These are phyloP conservation scores for Callipepla californica DNA, from an alignment of 2,113 vertebrate species.

Conservation along the genomic window DNA sequence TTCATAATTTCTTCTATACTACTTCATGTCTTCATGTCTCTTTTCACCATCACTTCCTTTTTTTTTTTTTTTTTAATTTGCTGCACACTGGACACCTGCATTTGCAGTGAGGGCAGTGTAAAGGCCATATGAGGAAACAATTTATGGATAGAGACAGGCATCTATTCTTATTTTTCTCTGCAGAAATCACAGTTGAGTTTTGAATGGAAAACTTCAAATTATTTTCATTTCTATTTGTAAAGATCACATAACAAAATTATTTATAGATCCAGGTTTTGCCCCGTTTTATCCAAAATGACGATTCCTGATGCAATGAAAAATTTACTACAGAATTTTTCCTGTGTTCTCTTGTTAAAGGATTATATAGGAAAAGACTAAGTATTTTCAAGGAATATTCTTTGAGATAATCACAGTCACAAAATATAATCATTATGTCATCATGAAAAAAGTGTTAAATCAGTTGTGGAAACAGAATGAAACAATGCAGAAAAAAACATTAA, in stretches of 20 bases:
- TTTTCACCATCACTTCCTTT: neutral
- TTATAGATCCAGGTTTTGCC: neutral
- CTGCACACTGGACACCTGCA: neutral
- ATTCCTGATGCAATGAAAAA: accelerated
- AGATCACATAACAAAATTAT: neutral
- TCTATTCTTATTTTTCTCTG: neutral
- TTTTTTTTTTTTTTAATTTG: neutral
- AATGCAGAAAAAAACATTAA: neutral
- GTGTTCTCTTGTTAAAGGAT: neutral
- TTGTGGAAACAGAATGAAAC: neutral
- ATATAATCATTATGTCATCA: neutral
- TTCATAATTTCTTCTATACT: neutral
- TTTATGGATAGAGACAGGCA: neutral
- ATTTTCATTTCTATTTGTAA: neutral
- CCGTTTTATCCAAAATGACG: neutral
- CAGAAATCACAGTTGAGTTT: neutral
- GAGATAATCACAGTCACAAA: neutral
- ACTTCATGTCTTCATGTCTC: neutral
- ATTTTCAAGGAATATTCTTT: neutral
- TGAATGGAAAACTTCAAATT: neutral
- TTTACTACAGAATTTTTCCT: neutral
- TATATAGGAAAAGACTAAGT: neutral
- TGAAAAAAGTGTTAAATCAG: neutral
- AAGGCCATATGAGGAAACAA: neutral
- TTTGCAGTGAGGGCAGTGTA: neutral